Conservation (phyloP, 2,888 invertebrate species). For the Nudaria mundana region DNA sequence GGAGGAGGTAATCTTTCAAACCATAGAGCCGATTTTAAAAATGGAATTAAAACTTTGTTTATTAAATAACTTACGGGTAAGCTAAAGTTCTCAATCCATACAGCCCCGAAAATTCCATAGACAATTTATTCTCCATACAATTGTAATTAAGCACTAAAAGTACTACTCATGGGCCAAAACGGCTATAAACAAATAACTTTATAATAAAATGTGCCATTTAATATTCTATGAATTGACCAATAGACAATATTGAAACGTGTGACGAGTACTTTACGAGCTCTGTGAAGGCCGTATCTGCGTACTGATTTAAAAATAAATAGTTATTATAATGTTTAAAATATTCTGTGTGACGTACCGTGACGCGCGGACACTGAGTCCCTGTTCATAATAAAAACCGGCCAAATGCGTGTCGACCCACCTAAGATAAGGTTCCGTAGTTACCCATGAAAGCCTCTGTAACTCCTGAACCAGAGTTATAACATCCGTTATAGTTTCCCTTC, state of each 20-base stretch:
- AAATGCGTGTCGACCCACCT: too few species aligned
- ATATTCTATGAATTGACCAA: slow-evolving; percentile 30
- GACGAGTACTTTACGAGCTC: slow-evolving; percentile 31
- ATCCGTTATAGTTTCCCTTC: too few species aligned
- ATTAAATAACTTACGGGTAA: too few species aligned
- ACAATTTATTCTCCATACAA: not conserved
- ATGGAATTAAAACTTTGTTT: too few species aligned
- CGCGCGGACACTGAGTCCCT: slow-evolving; percentile 5
- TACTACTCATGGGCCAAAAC: slow-evolving; percentile 11
- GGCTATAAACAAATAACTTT: slow-evolving; percentile 14
- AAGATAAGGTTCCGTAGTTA: too few species aligned
- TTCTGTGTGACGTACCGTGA: slow-evolving; percentile 14
- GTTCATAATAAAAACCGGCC: slow-evolving; percentile 19
- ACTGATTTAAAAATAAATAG: slow-evolving; percentile 30
- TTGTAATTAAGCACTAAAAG: slow-evolving; percentile 17
- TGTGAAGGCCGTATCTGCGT: slow-evolving; percentile 21
- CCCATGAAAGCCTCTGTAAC: too few species aligned
- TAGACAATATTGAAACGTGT: slow-evolving; percentile 17
- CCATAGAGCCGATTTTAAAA: too few species aligned
- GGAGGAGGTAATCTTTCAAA: too few species aligned
- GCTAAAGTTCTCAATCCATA: too few species aligned
- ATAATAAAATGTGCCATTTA: slow-evolving; percentile 27
- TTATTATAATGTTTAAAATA: slow-evolving; percentile 22
- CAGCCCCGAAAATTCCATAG: too few species aligned
- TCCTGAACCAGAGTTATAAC: too few species aligned